Conservation (phyloP, 2,888 invertebrate species). For the Drosophila demipolita region DNA sequence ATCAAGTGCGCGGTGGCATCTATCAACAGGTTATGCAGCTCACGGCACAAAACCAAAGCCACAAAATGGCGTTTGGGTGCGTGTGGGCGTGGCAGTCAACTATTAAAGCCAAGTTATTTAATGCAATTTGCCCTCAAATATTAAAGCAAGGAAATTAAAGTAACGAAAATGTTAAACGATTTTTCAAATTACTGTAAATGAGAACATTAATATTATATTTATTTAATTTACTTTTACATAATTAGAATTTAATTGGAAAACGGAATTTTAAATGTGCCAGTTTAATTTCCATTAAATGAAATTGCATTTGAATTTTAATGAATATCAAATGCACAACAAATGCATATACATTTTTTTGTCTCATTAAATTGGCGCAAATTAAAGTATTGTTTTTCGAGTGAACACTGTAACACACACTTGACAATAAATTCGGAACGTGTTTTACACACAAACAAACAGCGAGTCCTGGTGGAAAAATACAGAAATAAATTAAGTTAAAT, state of each 20-base stretch:
- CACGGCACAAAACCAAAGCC: slow-evolving; percentile 19
- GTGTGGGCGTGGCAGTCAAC: slow-evolving; percentile 15
- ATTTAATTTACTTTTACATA: neutral
- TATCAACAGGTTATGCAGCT: slow-evolving; percentile 62
- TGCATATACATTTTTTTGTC: neutral
- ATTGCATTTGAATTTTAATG: neutral
- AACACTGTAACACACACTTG: slow-evolving; percentile 10
- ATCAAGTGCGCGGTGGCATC: slow-evolving; percentile 45
- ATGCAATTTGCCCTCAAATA: neutral
- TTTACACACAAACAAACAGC: slow-evolving; percentile 8
- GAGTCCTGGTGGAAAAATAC: slow-evolving; percentile 26
- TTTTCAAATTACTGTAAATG: neutral
- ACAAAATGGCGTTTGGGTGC: slow-evolving; percentile 14
- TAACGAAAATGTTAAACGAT: neutral
- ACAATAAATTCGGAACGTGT: slow-evolving; percentile 48
- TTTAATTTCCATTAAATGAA: neutral
- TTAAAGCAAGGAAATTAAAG: neutral
- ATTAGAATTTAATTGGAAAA: neutral
- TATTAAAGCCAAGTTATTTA: slow-evolving; percentile 17
- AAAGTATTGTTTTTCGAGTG: neutral
- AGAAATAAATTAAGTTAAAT: slow-evolving; percentile 75
- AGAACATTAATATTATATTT: too few relatives aligned
- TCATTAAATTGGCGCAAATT: neutral
- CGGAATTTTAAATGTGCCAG: neutral
- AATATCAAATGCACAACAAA: too few relatives aligned